Base-by-base conservation (phyloP, 2,888 invertebrate species). In the Pyrrhosoma nymphula region DNA sequence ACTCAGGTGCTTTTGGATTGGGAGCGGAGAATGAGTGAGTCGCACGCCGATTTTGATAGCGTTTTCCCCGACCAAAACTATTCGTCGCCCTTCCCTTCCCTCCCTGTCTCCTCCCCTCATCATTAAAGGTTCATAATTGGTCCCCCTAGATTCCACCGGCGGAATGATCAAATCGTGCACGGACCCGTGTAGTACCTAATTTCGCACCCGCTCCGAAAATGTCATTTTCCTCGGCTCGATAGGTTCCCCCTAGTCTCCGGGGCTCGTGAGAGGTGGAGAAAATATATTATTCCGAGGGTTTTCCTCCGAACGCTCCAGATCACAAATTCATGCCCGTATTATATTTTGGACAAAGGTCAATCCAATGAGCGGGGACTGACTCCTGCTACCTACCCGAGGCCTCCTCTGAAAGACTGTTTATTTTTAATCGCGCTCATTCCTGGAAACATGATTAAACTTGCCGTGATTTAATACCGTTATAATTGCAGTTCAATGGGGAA, bases 1-100 rank as follows among this genome's bases (percentile, higher is more conserved):
- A 69, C 93, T 39, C 47, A 69, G 47, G 26, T 93, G 93, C 69
- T 75, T 55, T 69, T 20, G 47, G 69, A 93, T 93, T 69, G 93
- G n/a, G 55, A 26, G 69, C 56, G 56, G 56, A 39, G 47, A 8
- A 47, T 47, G 47, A 26, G 23, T 75, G 69, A n/a, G 39, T 93
- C 35, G 14, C 39, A 69, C 93, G 18, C 63, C 82, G 82, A 82
- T 39, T 63, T 91, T 39, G 63, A 39, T 63, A 69, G 60, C 39
- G 39, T 91, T 91, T 93, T 93, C 47, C 69, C 12, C 60, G 35
- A 0, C 63, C 60, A 56, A 93, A 69, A 69, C 47, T 69, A 93
- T 69, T 69, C 69, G 26, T 39, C 60, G 47, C 30, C 26, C 56
- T 56, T 23, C n/a, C 18, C 14, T 20, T 20, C 2, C 60, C 10